Evolutionary conservation across 2,113 vertebrate species (phyloP), one percentile per base, ranked within the genome.

Genomic region (Crocuta crocuta): DNA sequence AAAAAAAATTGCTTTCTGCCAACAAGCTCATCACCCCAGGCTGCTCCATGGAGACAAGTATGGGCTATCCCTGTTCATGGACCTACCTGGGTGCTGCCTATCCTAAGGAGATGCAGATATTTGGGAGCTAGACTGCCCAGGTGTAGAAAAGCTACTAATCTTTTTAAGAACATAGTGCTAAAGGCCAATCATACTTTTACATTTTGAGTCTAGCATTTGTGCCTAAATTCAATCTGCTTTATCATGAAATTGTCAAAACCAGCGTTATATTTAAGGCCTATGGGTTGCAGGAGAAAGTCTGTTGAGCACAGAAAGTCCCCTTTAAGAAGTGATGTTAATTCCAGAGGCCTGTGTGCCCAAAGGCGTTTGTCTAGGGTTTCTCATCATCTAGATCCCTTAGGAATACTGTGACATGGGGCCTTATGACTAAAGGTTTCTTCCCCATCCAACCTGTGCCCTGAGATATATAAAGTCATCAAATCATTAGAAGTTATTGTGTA

Each of bases 211-310:
- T 87, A 95, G 45, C 50, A 81, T 85, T 89, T 58, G 53, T 80
- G 28, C 35, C 80, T 80, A 94, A 91, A 94, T 91, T 91, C 65
- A 92, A 11, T 66, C 63, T 96, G 91, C 15, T 76, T 90, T 94
- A 82, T 50, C 68, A 85, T 4, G 45, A 94, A 55, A 39, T 63
- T 94, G 50, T 91, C 93, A 96, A 95, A 84, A 39, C 17, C 1
- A 78, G 71, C 21, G 94, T 95, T 91, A 43, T 89, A 81, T 74
- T 90, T 90, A 86, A 95, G 88, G 92, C 55, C n/a, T 78, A 39
- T 1, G 85, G 58, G 17, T 89, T 93, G 73, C 61, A 53, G 45
- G 78, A 87, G 78, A 78, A 93, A 93, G 61, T 68, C 19, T 65
- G 45, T 61, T 48, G 45, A 66, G 35, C 48, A 45, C 2, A 94